Evolutionary conservation across 1,140 invertebrate species (phyloP).

Genomic region (Bombus affinis): DNA sequence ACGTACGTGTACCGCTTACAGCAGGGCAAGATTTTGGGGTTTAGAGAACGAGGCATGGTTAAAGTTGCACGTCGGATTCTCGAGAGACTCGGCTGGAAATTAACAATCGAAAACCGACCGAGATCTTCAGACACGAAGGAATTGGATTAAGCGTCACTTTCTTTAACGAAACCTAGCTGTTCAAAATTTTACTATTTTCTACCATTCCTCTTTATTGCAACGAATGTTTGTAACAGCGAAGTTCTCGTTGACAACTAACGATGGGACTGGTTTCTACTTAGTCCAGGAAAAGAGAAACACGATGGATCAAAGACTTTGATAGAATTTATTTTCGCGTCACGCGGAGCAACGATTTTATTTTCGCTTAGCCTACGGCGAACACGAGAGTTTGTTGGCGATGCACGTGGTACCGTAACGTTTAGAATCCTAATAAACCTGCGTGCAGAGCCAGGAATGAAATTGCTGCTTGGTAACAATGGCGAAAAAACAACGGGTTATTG

Average conservation of each 20-base stretch:
- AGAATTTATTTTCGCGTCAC: slow-evolving; percentile 10
- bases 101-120: slow-evolving; percentile 26
- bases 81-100: slow-evolving; percentile 1
- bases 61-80: background rate
- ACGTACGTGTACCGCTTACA: slow-evolving; percentile 23
- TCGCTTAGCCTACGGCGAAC: background rate
- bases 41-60: slow-evolving; percentile 43
- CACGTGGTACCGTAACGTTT: background rate
- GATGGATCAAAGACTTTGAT: background rate
- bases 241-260: background rate
- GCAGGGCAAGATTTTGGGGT: slow-evolving; percentile 40
- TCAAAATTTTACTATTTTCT: background rate
- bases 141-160: slow-evolving; percentile 16
- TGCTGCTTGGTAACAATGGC: background rate
- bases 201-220: background rate
- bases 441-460: background rate
- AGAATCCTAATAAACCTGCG: background rate
- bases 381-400: background rate
- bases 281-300: background rate
- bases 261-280: background rate
- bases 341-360: slow-evolving; percentile 1
- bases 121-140: background rate
- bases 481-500: background rate
- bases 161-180: background rate
- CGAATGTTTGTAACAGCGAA: background rate